These are phyloP conservation scores for Chrysolina haemoptera DNA, from an alignment of 2,888 invertebrate species.

Conservation along the genomic window DNA sequence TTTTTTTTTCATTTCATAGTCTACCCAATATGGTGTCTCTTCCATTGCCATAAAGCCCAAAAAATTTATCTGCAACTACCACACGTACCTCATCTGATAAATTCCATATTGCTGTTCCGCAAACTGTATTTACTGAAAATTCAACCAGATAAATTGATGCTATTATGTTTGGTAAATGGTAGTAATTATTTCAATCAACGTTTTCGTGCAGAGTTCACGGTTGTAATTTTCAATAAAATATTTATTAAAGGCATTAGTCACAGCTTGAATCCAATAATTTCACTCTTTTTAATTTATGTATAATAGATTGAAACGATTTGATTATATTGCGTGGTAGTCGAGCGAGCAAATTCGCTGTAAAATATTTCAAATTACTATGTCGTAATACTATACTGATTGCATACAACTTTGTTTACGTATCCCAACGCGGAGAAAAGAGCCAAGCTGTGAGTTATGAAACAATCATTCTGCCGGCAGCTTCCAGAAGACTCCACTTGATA, in stretches of 20 bases:
- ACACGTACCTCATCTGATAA: background rate
- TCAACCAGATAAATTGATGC: slow-evolving; percentile 30
- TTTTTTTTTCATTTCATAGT: too few species aligned
- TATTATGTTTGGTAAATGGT: slow-evolving; percentile 32
- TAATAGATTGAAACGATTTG: slow-evolving; percentile 35
- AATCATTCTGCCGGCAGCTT: slow-evolving; percentile 10
- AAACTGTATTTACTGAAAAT: slow-evolving; percentile 28
- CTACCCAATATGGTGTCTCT: too few species aligned
- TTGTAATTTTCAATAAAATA: slow-evolving; percentile 42
- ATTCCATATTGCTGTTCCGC: slow-evolving; percentile 1
- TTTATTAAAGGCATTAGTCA: slow-evolving; percentile 40
- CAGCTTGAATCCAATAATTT: slow-evolving; percentile 41
- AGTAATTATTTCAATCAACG: slow-evolving; percentile 42
- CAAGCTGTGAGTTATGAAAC: slow-evolving; percentile 6
- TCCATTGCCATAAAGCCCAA: too few species aligned
- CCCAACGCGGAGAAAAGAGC: slow-evolving; percentile 32
- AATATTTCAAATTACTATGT: slow-evolving; percentile 38
- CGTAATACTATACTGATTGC: slow-evolving; percentile 37
- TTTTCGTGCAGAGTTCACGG: slow-evolving; percentile 38
- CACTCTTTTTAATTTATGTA: slow-evolving; percentile 30
- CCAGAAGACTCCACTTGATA: background rate
- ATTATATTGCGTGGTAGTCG: slow-evolving; percentile 29
- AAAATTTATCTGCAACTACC: too few species aligned
- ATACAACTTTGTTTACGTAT: slow-evolving; percentile 39
- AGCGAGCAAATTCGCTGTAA: slow-evolving; percentile 26